phyloP scores from a whole-genome alignment of 2,888 invertebrate species.

The Chymomyza procnemis region DNA sequence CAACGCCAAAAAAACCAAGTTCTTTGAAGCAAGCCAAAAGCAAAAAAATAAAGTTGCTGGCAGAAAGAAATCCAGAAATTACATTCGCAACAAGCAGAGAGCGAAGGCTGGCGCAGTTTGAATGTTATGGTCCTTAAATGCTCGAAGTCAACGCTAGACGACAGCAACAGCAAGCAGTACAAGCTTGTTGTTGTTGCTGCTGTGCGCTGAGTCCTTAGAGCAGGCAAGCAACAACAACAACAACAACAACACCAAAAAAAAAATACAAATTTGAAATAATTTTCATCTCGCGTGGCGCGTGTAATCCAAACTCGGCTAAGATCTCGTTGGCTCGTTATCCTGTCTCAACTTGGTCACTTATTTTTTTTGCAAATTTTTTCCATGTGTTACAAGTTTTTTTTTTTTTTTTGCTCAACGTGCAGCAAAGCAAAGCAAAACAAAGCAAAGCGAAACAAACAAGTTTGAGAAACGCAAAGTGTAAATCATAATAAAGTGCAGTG shows the following conservation, averaged over 20 bases:
- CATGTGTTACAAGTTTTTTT: no score
- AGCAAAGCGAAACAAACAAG: constrained; percentile 7
- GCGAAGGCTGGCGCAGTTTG: neutral
- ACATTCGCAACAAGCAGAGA: constrained; percentile 16
- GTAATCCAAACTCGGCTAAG: constrained; percentile 24
- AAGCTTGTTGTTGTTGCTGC: neutral
- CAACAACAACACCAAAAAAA: neutral
- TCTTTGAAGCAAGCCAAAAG: constrained; percentile 39
- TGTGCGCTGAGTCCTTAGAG: neutral
- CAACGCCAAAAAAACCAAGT: constrained; percentile 29
- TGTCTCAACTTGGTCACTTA: neutral
- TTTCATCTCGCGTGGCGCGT: constrained; percentile 33
- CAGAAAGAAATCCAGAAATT: constrained; percentile 4
- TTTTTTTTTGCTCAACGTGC: constrained; percentile 14
- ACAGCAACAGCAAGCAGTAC: constrained; percentile 12
- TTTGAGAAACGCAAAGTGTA: constrained; percentile 16
- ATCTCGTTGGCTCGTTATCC: neutral
- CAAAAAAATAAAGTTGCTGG: constrained; percentile 28
- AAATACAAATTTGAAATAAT: neutral
- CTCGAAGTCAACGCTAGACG: neutral
- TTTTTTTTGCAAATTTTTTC: constrained; percentile 39
- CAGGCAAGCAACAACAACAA: constrained; percentile 5
- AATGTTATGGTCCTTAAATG: neutral
- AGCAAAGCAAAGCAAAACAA: no score
- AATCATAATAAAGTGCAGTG: constrained; percentile 33